A percentile compares a stretch with the other conserved stretches of the same genome.
Conservation (phyloP, 2,113 vertebrate species). For the Tretioscincus oriximinensis region DNA sequence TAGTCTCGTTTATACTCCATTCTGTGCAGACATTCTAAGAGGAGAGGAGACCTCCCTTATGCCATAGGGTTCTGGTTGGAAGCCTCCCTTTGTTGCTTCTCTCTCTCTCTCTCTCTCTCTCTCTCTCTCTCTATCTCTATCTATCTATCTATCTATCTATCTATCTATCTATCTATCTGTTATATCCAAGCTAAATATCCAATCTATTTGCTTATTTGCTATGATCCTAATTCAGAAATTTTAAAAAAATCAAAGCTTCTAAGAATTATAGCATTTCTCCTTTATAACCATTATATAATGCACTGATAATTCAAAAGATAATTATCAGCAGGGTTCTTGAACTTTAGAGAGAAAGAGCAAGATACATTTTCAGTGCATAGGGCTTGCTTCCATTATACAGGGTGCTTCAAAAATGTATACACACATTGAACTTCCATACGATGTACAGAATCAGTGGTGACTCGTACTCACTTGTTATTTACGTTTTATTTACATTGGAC, state of each 20-base stretch:
- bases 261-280: not conserved
- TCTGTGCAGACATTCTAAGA: too few relatives aligned
- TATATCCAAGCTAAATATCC: not conserved
- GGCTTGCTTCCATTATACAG: not conserved
- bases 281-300: not conserved
- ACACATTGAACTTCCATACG: too few relatives aligned
- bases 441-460: too few relatives aligned
- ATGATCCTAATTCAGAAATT: not conserved
- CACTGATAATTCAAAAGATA: not conserved
- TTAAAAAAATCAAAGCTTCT: not conserved
- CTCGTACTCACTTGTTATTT: too few relatives aligned
- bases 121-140: too few relatives aligned
- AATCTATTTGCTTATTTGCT: not conserved
- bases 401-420: too few relatives aligned
- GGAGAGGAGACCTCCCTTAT: too few relatives aligned
- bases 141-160: not conserved
- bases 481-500: too few relatives aligned
- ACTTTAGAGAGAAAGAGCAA: not conserved
- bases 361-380: not conserved
- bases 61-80: too few relatives aligned
- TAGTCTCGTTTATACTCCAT: too few relatives aligned
- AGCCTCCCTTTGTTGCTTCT: not conserved
- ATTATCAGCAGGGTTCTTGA: not conserved
- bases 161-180: too few relatives aligned
- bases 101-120: too few relatives aligned